Base-by-base conservation (phyloP, 2,888 invertebrate species). In the Meiosimyza decipiens region DNA sequence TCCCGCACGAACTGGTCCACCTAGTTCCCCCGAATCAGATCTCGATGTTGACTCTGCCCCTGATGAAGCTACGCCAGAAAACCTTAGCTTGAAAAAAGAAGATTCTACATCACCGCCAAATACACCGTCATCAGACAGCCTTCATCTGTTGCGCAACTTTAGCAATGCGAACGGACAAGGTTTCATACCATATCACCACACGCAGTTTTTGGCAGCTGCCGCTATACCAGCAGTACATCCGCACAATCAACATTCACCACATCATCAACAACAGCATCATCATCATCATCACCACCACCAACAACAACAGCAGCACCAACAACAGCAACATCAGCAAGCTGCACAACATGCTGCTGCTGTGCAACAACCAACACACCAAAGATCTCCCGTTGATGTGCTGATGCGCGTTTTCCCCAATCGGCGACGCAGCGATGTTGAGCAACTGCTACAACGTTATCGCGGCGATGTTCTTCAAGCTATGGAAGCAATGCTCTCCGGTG, bases 401-500 rank as follows among this genome's bases (percentile, higher is more conserved):
- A 90, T 94, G 79, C 91, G 96, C 79, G 95, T 97, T 0, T 98
- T 98, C 84, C 97, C 97, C 0, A 92, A 94, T 79, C 91, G 95
- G 80, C 92, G 96, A 79, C 90, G 96, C 64, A 92, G 91, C 65
- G 95, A 97, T 82, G 94, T 98, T 2, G 97, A 97, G 85, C 91
- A 93, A 5, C 91, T 95, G 60, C 88, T 98, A 22, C 92, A 94
- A 77, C 90, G 94, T 74, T 95, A 94, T 85, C 92, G 94, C 85
- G 96, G 96, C 0, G 97, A 98, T 84, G 94, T 96, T 0, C 92
- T 97, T 0, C 94, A 95, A 79, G 96, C 97, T 0, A 97, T 98
- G 91, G 97, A 98, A 83, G 91, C 94, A 83, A 92, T 98, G 90
- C 90, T 95, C 15, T 92, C 92, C 76, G 92, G 92, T 1, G 89